Percentiles rank a stretch among this genome's conserved stretches.
phyloP scores from a whole-genome alignment of 2,888 invertebrate species.

The Stratiomys singularior region DNA sequence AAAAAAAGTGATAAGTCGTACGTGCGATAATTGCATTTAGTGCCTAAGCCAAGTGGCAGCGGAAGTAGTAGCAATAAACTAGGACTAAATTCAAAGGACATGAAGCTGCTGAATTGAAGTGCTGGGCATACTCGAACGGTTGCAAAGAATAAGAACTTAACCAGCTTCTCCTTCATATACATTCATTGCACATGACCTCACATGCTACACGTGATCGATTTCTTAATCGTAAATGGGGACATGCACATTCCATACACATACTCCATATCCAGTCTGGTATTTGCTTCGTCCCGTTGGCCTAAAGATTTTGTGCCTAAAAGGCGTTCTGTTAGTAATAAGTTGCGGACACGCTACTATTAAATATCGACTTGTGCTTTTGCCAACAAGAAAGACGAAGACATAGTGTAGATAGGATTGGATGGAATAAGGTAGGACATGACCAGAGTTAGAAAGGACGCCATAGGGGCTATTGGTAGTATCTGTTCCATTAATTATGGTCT shows the following conservation, averaged over 20 bases:
- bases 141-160: slow-evolving; percentile 6
- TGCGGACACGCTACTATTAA: slow-evolving; percentile 44
- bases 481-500: slow-evolving; percentile 27
- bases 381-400: neutral
- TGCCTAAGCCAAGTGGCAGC: neutral
- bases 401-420: neutral
- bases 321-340: slow-evolving; percentile 25
- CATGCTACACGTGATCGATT: slow-evolving; percentile 41
- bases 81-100: neutral
- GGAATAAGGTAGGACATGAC: too few species aligned
- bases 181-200: slow-evolving; percentile 34
- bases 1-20: slow-evolving; percentile 30
- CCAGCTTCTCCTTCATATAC: slow-evolving; percentile 27
- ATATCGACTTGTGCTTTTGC: slow-evolving; percentile 34
- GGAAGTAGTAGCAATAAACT: neutral
- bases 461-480: slow-evolving; percentile 11
- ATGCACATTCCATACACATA: slow-evolving; percentile 30
- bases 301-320: neutral
- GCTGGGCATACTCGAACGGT: neutral
- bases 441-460: neutral
- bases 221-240: slow-evolving; percentile 43
- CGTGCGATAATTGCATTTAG: slow-evolving; percentile 28
- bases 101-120: neutral
- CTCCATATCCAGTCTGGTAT: neutral
- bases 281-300: slow-evolving; percentile 10